Evolutionary conservation across 1,140 invertebrate genomes (phyloP).

Genomic region (Aphis craccivora): DNA sequence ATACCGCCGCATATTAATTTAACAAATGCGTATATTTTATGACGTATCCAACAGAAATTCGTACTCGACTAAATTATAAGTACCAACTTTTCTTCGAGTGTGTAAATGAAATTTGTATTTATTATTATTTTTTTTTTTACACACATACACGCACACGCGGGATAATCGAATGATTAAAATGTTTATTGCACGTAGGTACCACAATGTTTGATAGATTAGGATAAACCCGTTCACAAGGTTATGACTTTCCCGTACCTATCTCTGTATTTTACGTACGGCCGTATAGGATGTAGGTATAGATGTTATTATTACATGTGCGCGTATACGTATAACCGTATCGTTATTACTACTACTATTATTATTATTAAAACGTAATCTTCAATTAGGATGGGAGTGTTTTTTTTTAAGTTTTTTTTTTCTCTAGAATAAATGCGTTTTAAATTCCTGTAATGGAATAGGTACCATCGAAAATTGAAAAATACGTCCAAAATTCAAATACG

Average conservation of each 20-base stretch:
- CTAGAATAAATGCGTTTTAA: constrained; percentile 20
- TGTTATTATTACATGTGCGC: neutral
- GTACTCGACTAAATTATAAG: neutral
- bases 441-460: constrained; percentile 10
- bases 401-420: neutral
- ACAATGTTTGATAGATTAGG: constrained; percentile 34
- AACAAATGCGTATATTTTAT: neutral
- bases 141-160: neutral
- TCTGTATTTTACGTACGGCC: neutral
- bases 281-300: neutral
- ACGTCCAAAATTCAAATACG: neutral
- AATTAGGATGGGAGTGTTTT: neutral
- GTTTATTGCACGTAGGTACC: constrained; percentile 35
- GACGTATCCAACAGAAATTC: neutral
- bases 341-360: neutral
- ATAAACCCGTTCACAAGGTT: constrained; percentile 49
- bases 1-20: neutral
- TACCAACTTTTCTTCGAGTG: neutral
- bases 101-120: neutral
- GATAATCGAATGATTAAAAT: constrained; percentile 33
- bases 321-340: neutral
- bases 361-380: constrained; percentile 33
- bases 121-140: neutral
- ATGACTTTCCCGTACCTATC: constrained; percentile 15
- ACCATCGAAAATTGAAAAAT: neutral